Percentiles rank a stretch among this genome's conserved stretches.
Conservation (phyloP, 2,888 invertebrate species). For the Drosophila helvetica region DNA sequence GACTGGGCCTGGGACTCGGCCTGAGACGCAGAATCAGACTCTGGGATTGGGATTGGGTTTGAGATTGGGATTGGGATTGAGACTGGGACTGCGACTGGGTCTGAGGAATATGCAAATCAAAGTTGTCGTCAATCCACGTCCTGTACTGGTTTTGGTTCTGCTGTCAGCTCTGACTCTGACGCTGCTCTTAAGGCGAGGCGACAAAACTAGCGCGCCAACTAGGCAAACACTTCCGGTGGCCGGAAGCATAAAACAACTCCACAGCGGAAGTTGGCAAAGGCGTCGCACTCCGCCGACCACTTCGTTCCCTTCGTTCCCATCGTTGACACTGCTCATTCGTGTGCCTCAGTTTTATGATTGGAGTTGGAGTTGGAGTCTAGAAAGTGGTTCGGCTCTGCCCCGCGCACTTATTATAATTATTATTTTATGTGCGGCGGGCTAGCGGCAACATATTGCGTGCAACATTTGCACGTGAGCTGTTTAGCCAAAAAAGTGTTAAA, state of each 20-base stretch:
- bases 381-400: conserved; percentile 47
- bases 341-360: conserved; percentile 68
- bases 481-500: conserved; percentile 76
- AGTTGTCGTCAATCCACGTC: conserved; percentile 55
- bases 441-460: conserved; percentile 37
- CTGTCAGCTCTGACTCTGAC: conserved; percentile 26
- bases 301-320: no score
- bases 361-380: conserved; percentile 27
- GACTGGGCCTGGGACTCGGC: conserved; percentile 16
- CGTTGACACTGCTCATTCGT: not conserved
- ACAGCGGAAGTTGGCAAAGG: conserved; percentile 73
- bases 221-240: conserved; percentile 80
- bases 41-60: not conserved
- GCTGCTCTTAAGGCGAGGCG: conserved; percentile 48
- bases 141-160: conserved; percentile 32
- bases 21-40: conserved; percentile 16
- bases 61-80: conserved; percentile 2
- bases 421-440: conserved; percentile 54
- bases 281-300: conserved; percentile 18
- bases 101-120: conserved; percentile 69
- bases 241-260: conserved; percentile 81
- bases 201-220: conserved; percentile 77
- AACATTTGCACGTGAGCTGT: conserved; percentile 74
- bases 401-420: conserved; percentile 74
- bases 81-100: conserved; percentile 23